Evolutionary conservation across 2,797 vertebrate genomes (phyloP), one percentile per base, ranked within the genome.

Genomic region (Platalea minor): DNA sequence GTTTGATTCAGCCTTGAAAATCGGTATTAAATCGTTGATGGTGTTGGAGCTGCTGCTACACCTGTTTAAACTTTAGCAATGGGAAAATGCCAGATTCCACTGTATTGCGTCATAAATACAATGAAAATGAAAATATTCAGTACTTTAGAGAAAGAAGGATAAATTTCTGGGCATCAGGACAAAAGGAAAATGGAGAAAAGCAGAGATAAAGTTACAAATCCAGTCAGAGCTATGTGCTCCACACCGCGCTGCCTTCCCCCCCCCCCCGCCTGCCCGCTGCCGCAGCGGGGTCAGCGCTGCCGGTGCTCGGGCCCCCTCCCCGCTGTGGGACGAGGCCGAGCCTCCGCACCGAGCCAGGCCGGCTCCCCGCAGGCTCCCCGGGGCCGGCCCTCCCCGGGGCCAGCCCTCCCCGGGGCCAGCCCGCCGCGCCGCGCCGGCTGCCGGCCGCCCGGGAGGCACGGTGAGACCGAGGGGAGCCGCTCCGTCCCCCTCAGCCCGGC

Each of bases 131-230:
- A 87, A 85, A 70, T 13, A 65, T 2, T 56, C 60, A 4, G 9
- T 65, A 70, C 37, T 81, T 45, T 3, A 24, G 46, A 17, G 19
- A 61, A 57, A 21, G 35, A 46, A 54, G 9, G 76, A 65, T 48
- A 26, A 10, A 54, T 68, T 59, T 39, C 78, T 64, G 75, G 65
- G 48, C 50, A 26, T 31, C 25, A 50, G 80, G 76, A 96, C 93
- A 96, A 96, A 95, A 95, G 84, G 92, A 95, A 96, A 82, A 96
- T 89, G 96, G 94, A 93, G 96, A 77, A 53, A 90, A 95, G 76
- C 26, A 87, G 37, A 39, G 37, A 39, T 39, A 39, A 39, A 39
- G 37, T 39, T 39, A 39, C 37, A 39, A 39, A 39, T 53, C 59
- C 59, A 1, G 8, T 12, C 43, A 50, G 59, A 81, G 85, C 82